Conservation (phyloP, 2,113 vertebrate genomes). For the Astur gentilis region DNA sequence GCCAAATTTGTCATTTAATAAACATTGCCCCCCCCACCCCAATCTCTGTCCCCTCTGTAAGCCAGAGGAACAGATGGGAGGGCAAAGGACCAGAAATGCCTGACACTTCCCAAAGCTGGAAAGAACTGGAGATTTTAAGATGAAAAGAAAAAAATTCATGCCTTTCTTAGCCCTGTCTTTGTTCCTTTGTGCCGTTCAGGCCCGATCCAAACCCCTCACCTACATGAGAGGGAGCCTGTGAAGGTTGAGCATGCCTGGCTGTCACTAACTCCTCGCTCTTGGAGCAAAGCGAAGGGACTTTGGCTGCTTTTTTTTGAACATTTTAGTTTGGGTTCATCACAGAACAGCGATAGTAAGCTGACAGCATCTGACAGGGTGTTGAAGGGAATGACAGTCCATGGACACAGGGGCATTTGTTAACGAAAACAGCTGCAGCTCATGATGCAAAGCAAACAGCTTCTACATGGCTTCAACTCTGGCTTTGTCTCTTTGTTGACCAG, state of each 20-base stretch:
- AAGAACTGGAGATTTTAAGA: background rate
- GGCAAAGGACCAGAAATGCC: background rate
- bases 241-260: background rate
- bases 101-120: background rate
- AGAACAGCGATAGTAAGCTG: background rate
- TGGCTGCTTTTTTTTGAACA: background rate
- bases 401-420: slow-evolving; percentile 27
- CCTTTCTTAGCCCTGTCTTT: background rate
- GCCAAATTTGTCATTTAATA: slow-evolving; percentile 19
- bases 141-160: background rate
- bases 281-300: background rate
- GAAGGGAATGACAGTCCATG: background rate
- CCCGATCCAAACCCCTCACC: background rate
- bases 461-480: background rate
- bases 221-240: background rate
- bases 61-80: slow-evolving; percentile 29
- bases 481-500: background rate
- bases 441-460: background rate
- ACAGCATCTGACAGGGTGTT: background rate
- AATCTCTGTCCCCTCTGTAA: background rate
- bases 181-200: background rate
- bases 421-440: background rate
- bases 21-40: background rate
- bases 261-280: background rate
- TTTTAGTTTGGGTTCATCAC: background rate